Conservation (phyloP, 2,888 invertebrate genomes). For the Serripes groenlandicus region DNA sequence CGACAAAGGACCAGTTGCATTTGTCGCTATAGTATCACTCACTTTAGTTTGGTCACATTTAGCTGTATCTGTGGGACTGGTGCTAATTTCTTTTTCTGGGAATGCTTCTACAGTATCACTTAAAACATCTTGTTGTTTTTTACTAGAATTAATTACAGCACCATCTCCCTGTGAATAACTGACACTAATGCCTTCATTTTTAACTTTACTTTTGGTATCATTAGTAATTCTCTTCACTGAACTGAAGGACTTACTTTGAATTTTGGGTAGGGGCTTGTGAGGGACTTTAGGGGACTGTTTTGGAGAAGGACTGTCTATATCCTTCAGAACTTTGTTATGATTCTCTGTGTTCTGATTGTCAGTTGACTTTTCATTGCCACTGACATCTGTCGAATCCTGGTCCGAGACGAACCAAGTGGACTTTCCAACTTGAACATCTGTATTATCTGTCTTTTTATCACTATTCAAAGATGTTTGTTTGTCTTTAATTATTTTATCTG, state of each 20-base stretch:
- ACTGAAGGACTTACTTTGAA: constrained; percentile 25
- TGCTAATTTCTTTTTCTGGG: no score
- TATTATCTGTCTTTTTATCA: not conserved
- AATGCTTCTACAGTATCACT: constrained; percentile 2
- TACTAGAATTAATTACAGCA: constrained; percentile 14
- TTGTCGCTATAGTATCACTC: not conserved
- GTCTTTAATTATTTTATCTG: constrained; percentile 30
- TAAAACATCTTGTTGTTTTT: not conserved
- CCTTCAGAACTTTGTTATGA: constrained; percentile 11
- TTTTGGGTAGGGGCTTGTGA: constrained; percentile 49
- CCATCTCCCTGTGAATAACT: not conserved
- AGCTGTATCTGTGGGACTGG: not conserved
- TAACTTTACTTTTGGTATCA: not conserved
- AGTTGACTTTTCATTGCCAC: not conserved
- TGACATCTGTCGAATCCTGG: not conserved
- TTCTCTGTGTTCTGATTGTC: not conserved
- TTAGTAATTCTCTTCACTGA: not conserved
- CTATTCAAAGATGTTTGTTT: not conserved
- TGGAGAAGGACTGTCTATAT: constrained; percentile 30
- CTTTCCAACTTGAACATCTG: constrained; percentile 20
- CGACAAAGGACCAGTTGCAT: not conserved
- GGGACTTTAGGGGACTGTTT: constrained; percentile 37
- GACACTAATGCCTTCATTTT: constrained; percentile 7
- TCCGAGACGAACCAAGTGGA: constrained; percentile 50
- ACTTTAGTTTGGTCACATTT: not conserved